Base-by-base conservation (phyloP, 2,888 invertebrate genomes). In the Drosophila fulvimacula region DNA sequence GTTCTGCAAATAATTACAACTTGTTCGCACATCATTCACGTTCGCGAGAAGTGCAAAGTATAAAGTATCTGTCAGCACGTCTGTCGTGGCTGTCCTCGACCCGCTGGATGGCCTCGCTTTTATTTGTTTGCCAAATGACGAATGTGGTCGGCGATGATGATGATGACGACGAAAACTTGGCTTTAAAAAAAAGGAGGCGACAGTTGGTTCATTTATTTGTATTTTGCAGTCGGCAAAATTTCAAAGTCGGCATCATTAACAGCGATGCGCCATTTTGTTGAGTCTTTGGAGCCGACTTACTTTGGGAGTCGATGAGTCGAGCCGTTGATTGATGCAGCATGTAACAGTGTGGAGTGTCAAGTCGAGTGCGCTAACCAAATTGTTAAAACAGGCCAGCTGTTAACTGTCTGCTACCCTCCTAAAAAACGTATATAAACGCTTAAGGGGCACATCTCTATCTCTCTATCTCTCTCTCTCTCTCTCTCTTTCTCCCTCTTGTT, bases 161-260 rank as follows among this genome's bases (percentile, higher is more conserved):
- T 27, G 41, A 44, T 24, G 27, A 44, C 9, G 76, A 84, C 67
- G 85, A 73, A 80, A 83, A 79, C 72, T 81, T 70, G 39, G 68
- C 15, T n/a, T 19, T 27, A 58, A 71, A 55, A 46, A 21, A 27
- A 51, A 51, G 42, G 63, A 41, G 61, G 75, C 82, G 82, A 83
- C 88, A 83, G 81, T 88, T 85, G 88, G 77, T 66, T 83, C 80
- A 69, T 77, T 82, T 85, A 63, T 77, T 82, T 82, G 68, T 72
- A 57, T 69, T 70, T 76, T 71, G 69, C 66, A 71, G 88, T 82
- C 82, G 83, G 83, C 68, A 73, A 86, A 86, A 80, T 78, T 84
- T 84, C 83, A 84, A 84, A 84, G 83, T 86, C 88, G 86, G 81
- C 88, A 88, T 88, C 88, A 88, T 88, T 88, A 84, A 80, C 81